phyloP scores from a whole-genome alignment of 2,113 vertebrate genomes.

The Atlantisia rogersi region DNA sequence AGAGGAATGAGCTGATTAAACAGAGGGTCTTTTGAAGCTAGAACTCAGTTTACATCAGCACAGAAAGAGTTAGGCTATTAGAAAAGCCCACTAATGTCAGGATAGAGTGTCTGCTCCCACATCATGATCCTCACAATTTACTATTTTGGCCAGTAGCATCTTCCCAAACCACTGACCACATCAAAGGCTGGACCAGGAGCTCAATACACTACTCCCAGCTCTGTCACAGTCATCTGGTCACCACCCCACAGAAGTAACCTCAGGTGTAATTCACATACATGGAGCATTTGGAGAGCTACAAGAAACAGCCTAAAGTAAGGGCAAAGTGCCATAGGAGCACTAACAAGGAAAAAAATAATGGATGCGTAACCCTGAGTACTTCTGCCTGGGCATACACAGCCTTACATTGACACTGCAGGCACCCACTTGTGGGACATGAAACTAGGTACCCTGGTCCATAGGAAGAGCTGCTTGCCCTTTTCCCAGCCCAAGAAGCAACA shows the following conservation, averaged over 20 bases:
- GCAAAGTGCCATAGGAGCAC: fast-evolving
- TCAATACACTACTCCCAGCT: not conserved
- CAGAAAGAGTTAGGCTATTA: not conserved
- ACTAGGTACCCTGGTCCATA: not conserved
- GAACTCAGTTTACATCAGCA: not conserved
- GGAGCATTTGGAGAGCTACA: not conserved
- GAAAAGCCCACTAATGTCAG: not conserved
- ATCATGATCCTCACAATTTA: fast-evolving
- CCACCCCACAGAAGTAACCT: not conserved
- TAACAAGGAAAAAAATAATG: not conserved
- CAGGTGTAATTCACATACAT: fast-evolving
- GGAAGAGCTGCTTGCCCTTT: not conserved
- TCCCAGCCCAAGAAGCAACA: not conserved
- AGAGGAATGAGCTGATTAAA: constrained; percentile 42
- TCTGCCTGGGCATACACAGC: not conserved
- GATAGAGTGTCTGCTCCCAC: too few species aligned
- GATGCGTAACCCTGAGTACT: not conserved
- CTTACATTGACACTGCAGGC: not conserved
- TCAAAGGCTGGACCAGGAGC: not conserved
- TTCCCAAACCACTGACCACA: not conserved
- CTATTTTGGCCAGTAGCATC: not conserved
- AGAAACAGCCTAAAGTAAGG: not conserved
- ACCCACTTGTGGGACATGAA: fast-evolving
- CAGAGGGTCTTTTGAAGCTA: constrained; percentile 33
- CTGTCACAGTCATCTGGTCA: not conserved